Conservation (phyloP, 2,888 invertebrate species). For the Emmelina monodactyla region DNA sequence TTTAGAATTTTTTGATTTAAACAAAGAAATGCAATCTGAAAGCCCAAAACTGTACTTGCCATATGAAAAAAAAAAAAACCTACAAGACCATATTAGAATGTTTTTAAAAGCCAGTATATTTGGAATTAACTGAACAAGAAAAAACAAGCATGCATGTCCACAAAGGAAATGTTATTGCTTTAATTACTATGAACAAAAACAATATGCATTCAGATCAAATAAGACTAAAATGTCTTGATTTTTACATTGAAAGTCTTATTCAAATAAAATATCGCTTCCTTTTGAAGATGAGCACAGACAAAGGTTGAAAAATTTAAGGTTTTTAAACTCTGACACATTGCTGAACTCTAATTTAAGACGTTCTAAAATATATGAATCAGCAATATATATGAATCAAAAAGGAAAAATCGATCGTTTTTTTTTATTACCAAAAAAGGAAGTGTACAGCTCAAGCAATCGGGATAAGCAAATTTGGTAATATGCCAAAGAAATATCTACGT, state of each 20-base stretch:
- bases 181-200: slow-evolving; percentile 3
- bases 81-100: slow-evolving; percentile 14
- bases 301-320: slow-evolving; percentile 7
- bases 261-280: slow-evolving; percentile 9
- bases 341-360: slow-evolving; percentile 8
- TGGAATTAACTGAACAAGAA: slow-evolving; percentile 12
- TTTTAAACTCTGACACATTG: slow-evolving; percentile 10
- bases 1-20: slow-evolving; percentile 12
- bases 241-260: slow-evolving; percentile 9
- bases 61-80: slow-evolving; percentile 12
- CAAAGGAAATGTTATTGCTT: slow-evolving; percentile 7
- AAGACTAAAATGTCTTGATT: slow-evolving; percentile 4
- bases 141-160: slow-evolving; percentile 6
- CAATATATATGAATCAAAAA: too few relatives aligned
- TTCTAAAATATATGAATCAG: too few relatives aligned
- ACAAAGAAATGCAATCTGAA: slow-evolving; percentile 18
- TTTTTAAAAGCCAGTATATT: slow-evolving; percentile 14
- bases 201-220: slow-evolving; percentile 4
- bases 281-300: slow-evolving; percentile 10
- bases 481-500: too few relatives aligned
- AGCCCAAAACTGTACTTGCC: slow-evolving; percentile 16
- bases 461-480: too few relatives aligned
- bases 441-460: too few relatives aligned
- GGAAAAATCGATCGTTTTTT: too few relatives aligned
- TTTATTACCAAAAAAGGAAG: too few relatives aligned